phyloP scores from a whole-genome alignment of 1,140 invertebrate genomes.

The Lepidostoma basale region DNA sequence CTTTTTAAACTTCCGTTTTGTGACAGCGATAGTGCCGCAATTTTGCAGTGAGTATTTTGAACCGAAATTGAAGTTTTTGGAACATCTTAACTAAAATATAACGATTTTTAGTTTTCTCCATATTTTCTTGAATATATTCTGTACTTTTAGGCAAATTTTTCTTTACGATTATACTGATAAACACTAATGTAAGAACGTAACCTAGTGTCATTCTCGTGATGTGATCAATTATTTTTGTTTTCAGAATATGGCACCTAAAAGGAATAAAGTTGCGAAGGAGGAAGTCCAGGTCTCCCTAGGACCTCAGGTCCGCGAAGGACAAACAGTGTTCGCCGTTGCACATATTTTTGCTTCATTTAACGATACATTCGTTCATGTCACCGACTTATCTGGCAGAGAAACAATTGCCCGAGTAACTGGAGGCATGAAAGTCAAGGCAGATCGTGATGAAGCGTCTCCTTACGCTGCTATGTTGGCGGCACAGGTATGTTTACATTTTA shows the following conservation, averaged over 20 bases:
- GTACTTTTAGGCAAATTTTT: too few relatives aligned
- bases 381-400: conserved; percentile 98
- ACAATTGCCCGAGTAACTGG: conserved; percentile 98
- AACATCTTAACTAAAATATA: too few relatives aligned
- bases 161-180: conserved; percentile 25
- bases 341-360: conserved; percentile 99
- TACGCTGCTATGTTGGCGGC: conserved; percentile 99
- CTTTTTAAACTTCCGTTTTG: conserved; percentile 34
- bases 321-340: conserved; percentile 98
- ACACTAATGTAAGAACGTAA: conserved; percentile 16
- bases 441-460: conserved; percentile 99
- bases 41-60: conserved; percentile 26
- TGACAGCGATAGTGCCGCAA: conserved; percentile 26
- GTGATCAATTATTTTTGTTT: conserved; percentile 10
- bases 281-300: conserved; percentile 96
- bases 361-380: conserved; percentile 99
- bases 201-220: conserved; percentile 23
- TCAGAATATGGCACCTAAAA: conserved; percentile 88
- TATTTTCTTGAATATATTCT: too few relatives aligned
- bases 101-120: too few relatives aligned
- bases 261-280: conserved; percentile 95
- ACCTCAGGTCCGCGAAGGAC: conserved; percentile 95
- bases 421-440: conserved; percentile 99
- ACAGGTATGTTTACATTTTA: conserved; percentile 67
- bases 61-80: neutral